Base-by-base conservation (phyloP, 1,140 invertebrate species). In the Episyrphus balteatus region DNA sequence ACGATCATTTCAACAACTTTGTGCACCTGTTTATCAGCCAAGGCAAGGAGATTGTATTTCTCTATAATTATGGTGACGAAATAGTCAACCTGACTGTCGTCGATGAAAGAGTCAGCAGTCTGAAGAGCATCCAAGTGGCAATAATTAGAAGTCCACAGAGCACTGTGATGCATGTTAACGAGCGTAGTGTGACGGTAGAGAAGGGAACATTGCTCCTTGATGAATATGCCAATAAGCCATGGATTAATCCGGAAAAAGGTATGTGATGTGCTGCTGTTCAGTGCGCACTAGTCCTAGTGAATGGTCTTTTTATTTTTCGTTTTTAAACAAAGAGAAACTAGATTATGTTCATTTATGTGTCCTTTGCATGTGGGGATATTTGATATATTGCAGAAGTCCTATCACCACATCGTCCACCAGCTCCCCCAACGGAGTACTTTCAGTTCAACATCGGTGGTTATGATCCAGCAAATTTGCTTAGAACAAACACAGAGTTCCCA, bases 1-100 rank as follows among this genome's bases (percentile, higher is more conserved):
- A 93, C 62, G 92, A 95, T 71, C 85, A 93, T 68, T 72, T 92
- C 34, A 93, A 93, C 55, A 96, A 96, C 67, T 95, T 96, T 66
- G 81, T 92, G 36, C 90, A 94, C 66, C 65, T 95, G 9, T 90
- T 89, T 66, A 81, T 94, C 30, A 79, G 82, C 46, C 80, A 84
- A 49, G 82, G 81, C 1, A 80, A 54, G 62, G 71, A 73, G 74
- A 77, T 92, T 6, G 79, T 88, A 1, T 91, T 90, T 58, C 73
- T 89, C 2, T 92, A 89, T 59, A 93, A 93, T 65, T 77, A 83
- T 46, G 80, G 77, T 44, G 79, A 85, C 58, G 80, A 83, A 63
- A 87, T 92, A 43, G 76, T 87, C 40, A 83, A 88, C 58, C 76
- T 90, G 43, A 81, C 81, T 13, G 79, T 91, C 2, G 75, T 79